Evolutionary conservation across 2,888 invertebrate species (phyloP), one percentile per base, ranked within the genome.

Genomic region (Adelphocoris suturalis): DNA sequence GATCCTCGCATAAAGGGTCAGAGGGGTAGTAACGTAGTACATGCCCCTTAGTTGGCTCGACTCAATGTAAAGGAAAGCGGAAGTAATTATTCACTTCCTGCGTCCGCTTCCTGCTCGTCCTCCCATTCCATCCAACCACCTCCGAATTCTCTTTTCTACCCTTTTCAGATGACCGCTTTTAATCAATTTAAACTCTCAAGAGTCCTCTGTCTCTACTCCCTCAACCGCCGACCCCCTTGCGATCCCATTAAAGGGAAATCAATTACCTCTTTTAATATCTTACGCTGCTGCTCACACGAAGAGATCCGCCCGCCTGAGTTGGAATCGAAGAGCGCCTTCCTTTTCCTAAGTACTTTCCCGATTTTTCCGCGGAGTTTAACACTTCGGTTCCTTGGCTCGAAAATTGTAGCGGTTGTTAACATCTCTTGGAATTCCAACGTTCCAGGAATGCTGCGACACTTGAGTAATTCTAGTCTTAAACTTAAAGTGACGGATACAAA

Each of bases 1-100:
- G 48, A 82, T 52, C 52, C 82, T 16, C 23, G 19, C 23, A 23
- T 27, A 47, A 82, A 82, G 52, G 82, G 55, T 52, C 52, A 27
- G 37, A 14, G 48, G 27, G 55, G 16, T 27, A 52, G 19, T 27
- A 23, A 12, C 55, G 27, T 16, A 28, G 55, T 48, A 52, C 48
- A 52, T 23, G 14, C 23, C 82, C 52, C 55, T 82, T 52, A 52
- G 82, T 52, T 82, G 82, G 82, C 86, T 13, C 68, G 37, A 52
- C 47, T 87, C 75, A 87, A 80, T 80, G 88, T 57, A 55, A 88
- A 80, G 82, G 89, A 68, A 68, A 90, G 78, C 90, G 90, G 90
- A 90, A 90, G 90, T 90, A 90, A 90, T 90, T 90, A 90, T 90
- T 78, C 90, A 76, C 90, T 90, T 90, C 90, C 90, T 75, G 89